These are phyloP conservation scores for Cyrtorhinus lividipennis DNA, from an alignment of 1,140 invertebrate species.

Conservation along the genomic window DNA sequence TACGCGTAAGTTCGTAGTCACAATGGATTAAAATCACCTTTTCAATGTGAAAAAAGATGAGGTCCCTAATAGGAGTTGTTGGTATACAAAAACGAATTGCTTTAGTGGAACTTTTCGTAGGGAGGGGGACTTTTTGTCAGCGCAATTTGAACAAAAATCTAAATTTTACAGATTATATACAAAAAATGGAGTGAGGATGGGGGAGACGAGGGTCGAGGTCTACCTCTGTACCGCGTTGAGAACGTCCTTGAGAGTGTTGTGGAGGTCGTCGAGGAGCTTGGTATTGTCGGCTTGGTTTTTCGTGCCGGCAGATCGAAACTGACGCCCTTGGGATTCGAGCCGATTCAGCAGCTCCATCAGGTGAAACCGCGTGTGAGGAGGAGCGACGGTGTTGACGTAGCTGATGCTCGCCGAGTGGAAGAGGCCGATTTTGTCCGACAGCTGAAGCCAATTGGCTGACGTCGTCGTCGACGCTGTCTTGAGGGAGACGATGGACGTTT, in stretches of 20 bases:
- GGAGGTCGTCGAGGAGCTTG: slow-evolving; percentile 52
- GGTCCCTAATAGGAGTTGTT: not conserved
- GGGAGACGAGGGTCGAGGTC: not conserved
- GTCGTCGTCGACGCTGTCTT: slow-evolving; percentile 42
- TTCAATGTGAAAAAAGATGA: not conserved
- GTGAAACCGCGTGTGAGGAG: slow-evolving; percentile 76
- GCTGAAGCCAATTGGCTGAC: slow-evolving; percentile 57
- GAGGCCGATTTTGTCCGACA: slow-evolving; percentile 67
- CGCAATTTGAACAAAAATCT: too few relatives aligned
- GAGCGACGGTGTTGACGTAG: slow-evolving; percentile 54
- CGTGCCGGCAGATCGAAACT: slow-evolving; percentile 53
- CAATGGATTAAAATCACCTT: too few relatives aligned
- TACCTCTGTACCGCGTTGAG: slow-evolving; percentile 35
- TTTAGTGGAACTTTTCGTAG: not conserved
- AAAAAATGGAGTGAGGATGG: not conserved
- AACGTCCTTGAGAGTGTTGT: slow-evolving; percentile 65
- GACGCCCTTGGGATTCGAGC: slow-evolving; percentile 62
- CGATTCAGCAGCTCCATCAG: slow-evolving; percentile 69
- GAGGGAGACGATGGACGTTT: slow-evolving; percentile 45
- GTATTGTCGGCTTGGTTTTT: slow-evolving; percentile 52
- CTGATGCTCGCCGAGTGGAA: slow-evolving; percentile 60
- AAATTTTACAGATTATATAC: not conserved
- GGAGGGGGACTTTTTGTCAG: not conserved
- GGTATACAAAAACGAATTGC: not conserved
- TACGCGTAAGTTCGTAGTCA: too few relatives aligned